Conservation (phyloP, 2,888 invertebrate species). For the Agrochola lychnidis region DNA sequence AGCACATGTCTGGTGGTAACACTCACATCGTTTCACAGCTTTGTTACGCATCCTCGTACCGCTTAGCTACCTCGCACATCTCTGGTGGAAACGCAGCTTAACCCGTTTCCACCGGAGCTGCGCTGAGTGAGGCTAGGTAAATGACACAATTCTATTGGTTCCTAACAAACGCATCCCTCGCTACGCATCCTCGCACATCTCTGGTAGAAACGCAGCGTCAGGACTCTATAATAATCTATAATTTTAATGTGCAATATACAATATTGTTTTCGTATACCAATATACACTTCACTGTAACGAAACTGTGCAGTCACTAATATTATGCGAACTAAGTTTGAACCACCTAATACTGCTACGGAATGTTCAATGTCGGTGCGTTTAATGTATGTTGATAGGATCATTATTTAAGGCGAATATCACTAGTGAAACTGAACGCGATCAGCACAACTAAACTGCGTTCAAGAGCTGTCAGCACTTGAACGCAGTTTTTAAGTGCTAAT, state of each 20-base stretch:
- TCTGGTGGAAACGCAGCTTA: too few relatives aligned
- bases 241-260: constrained; percentile 42
- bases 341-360: constrained; percentile 21
- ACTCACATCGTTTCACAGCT: too few relatives aligned
- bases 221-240: constrained; percentile 22
- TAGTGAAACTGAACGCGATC: background rate
- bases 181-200: too few relatives aligned
- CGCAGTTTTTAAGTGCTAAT: background rate
- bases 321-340: constrained; percentile 15
- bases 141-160: too few relatives aligned
- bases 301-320: constrained; percentile 41
- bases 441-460: background rate
- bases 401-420: background rate
- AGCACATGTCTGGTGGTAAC: too few relatives aligned
- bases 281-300: constrained; percentile 37
- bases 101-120: too few relatives aligned
- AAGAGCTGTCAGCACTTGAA: background rate
- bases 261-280: constrained; percentile 11
- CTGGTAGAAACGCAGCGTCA: too few relatives aligned
- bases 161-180: too few relatives aligned
- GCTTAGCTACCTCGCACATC: too few relatives aligned
- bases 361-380: background rate
- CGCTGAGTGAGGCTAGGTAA: too few relatives aligned
- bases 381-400: constrained; percentile 18
- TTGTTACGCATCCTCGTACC: too few relatives aligned